phyloP scores from a whole-genome alignment of 2,888 invertebrate species.

The Himalopsyche japonica region DNA sequence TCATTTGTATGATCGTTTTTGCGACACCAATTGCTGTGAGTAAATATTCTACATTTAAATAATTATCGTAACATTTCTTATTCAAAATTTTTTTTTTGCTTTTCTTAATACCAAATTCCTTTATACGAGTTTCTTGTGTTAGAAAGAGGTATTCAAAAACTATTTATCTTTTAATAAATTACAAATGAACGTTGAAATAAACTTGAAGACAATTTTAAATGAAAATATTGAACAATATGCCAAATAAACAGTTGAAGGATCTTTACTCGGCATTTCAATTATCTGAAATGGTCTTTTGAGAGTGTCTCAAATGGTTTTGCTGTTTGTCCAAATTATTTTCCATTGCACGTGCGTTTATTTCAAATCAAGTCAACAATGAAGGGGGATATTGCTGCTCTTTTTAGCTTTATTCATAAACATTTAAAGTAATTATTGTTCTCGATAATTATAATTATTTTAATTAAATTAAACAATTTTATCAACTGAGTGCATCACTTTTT shows the following conservation, averaged over 20 bases:
- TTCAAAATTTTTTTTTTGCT: too few relatives aligned
- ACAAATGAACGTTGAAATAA: background rate
- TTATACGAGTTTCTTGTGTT: background rate
- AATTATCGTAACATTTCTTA: too few relatives aligned
- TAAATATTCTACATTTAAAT: too few relatives aligned
- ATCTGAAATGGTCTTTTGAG: background rate
- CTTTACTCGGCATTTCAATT: slow-evolving; percentile 1
- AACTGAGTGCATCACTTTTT: too few relatives aligned
- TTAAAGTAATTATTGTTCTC: too few relatives aligned
- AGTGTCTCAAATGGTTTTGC: background rate
- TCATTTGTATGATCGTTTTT: too few relatives aligned
- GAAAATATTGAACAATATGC: background rate
- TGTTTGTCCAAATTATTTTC: slow-evolving; percentile 1
- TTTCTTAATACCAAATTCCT: too few relatives aligned
- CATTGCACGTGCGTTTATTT: background rate
- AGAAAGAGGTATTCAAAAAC: background rate
- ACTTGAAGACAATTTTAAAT: background rate
- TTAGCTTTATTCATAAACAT: too few relatives aligned
- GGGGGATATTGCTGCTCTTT: background rate
- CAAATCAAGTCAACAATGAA: background rate
- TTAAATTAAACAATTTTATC: too few relatives aligned
- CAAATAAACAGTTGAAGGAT: background rate
- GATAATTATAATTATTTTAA: too few relatives aligned
- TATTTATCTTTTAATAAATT: too few relatives aligned
- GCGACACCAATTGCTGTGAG: too few relatives aligned